Evolutionary conservation across 2,113 vertebrate genomes (phyloP), one percentile per base, ranked within the genome.

Genomic region (Cariama cristata): DNA sequence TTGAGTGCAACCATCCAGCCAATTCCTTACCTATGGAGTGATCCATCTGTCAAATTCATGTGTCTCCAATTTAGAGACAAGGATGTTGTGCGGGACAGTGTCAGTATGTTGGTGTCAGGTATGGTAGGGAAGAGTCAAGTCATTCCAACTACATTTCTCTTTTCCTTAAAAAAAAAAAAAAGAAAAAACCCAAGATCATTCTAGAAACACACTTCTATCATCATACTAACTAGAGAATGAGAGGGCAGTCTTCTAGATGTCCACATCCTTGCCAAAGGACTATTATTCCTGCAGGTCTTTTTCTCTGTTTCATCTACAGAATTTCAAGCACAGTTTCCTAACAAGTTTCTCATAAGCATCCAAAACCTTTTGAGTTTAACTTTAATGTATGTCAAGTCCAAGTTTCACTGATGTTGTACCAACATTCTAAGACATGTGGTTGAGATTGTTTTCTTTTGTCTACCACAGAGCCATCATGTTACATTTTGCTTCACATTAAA

Each of bases 181-280:
- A 11, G 28, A 45, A 28, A 14, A 59, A 58, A 50, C 20, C 11
- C 19, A 53, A 60, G n/a, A 56, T 35, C 9, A 33, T 69, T 42
- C 49, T 53, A 94, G 62, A 88, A 91, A 66, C 20, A 60, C 7
- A 18, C 4, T 77, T 73, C 26, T 47, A 23, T n/a, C 17, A 15
- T 55, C 32, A 26, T 10, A 64, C 33, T 27, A 83, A 18, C 6
- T 12, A n/a, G 16, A 14, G n/a, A 91, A 92, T 18, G 13, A 77
- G 45, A 68, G 9, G 1, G 3, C 2, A 3, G 9, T 18, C 4
- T 81, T 62, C 19, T 24, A 49, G 15, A 30, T 4, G 4, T 38
- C n/a, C 18, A 33, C 9, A 49, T 9, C 4, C 11, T 14, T 55
- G 33, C 14, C 27, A 59, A 75, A 74, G 8, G 4, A 13, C 5